Evolutionary conservation across 2,888 invertebrate species (phyloP).

Genomic region (Caenorhabditis sp.): DNA sequence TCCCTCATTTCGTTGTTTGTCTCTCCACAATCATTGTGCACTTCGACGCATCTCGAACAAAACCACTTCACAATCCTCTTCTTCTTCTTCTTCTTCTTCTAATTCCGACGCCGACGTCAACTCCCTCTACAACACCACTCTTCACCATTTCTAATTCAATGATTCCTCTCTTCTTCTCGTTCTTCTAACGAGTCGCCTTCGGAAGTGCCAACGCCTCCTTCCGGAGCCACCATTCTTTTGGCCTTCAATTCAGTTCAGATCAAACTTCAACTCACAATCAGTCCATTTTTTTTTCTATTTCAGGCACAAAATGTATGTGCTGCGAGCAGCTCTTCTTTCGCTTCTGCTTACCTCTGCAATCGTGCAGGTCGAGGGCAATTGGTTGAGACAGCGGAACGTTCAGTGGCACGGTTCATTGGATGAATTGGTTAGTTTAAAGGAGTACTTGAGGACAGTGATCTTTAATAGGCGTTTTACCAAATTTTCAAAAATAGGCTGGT

Average conservation of each 20-base stretch:
- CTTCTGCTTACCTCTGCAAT: not conserved
- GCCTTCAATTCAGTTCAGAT: not conserved
- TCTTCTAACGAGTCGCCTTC: slow-evolving; percentile 34
- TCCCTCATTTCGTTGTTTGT: too few species aligned
- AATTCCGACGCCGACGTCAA: slow-evolving; percentile 25
- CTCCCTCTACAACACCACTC: not conserved
- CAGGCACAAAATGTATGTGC: slow-evolving; percentile 22
- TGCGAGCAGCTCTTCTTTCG: not conserved
- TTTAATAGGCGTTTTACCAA: too few species aligned
- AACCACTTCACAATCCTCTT: too few species aligned
- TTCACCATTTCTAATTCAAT: slow-evolving; percentile 47
- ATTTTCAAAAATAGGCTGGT: too few species aligned
- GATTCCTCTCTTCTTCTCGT: slow-evolving; percentile 21
- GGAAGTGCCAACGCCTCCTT: slow-evolving; percentile 26
- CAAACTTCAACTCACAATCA: not conserved
- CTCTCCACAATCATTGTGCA: too few species aligned
- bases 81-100: too few species aligned
- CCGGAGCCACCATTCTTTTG: not conserved
- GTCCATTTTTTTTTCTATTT: slow-evolving; percentile 7
- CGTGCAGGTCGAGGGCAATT: slow-evolving; percentile 7
- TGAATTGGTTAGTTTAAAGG: not conserved
- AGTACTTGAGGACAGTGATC: not conserved
- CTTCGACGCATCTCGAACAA: too few species aligned
- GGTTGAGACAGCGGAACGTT: slow-evolving; percentile 25
- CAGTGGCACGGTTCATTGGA: slow-evolving; percentile 21